A percentile compares a stretch with the other conserved stretches of the same genome.
phyloP scores from a whole-genome alignment of 2,113 vertebrate species.

The Tonatia bakeri region DNA sequence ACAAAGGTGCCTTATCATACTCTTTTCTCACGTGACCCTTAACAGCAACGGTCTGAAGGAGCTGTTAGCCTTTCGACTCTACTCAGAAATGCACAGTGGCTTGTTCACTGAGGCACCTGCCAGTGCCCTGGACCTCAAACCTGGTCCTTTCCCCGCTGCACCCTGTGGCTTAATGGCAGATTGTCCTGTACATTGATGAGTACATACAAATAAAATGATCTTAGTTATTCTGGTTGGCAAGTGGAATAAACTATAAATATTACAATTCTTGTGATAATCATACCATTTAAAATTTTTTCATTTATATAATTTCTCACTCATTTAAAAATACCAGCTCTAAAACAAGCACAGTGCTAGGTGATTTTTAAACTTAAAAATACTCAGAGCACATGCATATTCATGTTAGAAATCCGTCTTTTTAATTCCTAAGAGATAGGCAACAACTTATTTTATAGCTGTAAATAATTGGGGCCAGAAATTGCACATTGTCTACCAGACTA shows the following conservation, averaged over 20 bases:
- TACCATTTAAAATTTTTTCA: not conserved
- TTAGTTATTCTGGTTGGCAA: not conserved
- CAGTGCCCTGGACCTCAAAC: not conserved
- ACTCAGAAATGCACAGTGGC: not conserved
- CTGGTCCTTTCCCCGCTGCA: not conserved
- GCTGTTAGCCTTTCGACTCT: not conserved
- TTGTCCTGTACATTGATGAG: not conserved
- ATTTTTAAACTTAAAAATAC: constrained; percentile 29
- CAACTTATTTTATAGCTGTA: constrained; percentile 7
- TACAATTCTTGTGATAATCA: not conserved
- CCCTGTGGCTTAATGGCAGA: not conserved
- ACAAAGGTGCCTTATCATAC: not conserved
- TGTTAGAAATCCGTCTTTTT: not conserved
- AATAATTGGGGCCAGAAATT: not conserved
- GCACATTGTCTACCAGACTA: not conserved
- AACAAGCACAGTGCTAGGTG: not conserved
- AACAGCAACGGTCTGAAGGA: not conserved
- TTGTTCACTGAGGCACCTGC: not conserved
- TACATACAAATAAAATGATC: not conserved
- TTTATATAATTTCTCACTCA: not conserved
- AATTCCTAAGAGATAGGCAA: not conserved
- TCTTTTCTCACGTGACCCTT: not conserved
- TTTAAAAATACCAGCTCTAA: not conserved
- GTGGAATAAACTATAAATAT: not conserved
- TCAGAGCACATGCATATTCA: not conserved